Percentiles rank a stretch among this genome's conserved stretches.
phyloP scores from a whole-genome alignment of 2,113 vertebrate species.

The Tyrannus savana region DNA sequence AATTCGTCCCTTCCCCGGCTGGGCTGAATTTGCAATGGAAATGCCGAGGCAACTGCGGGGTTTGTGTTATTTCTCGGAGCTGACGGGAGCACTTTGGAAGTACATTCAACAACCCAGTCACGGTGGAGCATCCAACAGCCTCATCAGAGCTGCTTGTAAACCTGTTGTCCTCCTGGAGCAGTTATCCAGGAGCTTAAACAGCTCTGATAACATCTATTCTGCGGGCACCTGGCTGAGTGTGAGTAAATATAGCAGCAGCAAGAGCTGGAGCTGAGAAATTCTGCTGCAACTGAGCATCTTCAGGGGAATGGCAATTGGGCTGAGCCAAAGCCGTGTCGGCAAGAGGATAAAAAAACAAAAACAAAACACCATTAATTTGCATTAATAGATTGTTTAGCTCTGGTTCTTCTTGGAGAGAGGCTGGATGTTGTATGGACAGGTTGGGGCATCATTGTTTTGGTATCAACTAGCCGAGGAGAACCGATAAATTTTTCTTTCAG shows the following conservation, averaged over 20 bases:
- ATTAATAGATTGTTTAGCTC: neutral
- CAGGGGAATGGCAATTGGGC: neutral
- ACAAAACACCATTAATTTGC: neutral
- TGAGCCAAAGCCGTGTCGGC: neutral
- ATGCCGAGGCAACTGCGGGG: neutral
- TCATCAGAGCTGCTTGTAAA: constrained; percentile 46
- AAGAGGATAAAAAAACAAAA: neutral
- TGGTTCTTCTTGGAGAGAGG: neutral
- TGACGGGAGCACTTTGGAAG: constrained; percentile 11
- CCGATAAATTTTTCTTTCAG: neutral
- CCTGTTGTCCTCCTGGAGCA: constrained; percentile 3
- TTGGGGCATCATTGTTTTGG: neutral
- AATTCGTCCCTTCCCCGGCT: neutral
- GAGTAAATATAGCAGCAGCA: neutral
- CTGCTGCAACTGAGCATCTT: neutral
- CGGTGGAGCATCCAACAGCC: neutral
- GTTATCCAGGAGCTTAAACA: neutral
- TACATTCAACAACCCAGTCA: neutral
- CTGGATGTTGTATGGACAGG: too few relatives aligned
- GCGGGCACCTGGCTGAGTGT: neutral
- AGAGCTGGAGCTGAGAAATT: neutral
- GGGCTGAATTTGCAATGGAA: neutral
- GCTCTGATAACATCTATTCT: neutral
- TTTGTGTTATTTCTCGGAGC: neutral
- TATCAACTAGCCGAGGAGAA: neutral